phyloP scores from a whole-genome alignment of 2,888 invertebrate genomes.

The Erynnis tages region DNA sequence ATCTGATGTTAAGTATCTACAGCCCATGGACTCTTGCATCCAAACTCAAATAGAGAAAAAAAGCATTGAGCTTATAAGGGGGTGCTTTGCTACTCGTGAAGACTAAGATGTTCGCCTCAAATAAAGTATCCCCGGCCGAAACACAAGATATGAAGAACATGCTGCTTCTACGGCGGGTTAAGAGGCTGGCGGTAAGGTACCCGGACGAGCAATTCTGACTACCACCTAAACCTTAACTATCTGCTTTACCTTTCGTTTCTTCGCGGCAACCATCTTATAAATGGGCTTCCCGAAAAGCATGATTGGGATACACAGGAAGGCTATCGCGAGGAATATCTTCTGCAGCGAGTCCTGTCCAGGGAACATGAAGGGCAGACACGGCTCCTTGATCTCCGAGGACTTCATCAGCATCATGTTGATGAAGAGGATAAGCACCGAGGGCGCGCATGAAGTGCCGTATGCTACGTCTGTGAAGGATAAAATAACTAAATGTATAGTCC shows the following conservation, averaged over 20 bases:
- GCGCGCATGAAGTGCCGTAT: slow-evolving; percentile 83
- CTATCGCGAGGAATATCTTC: slow-evolving; percentile 82
- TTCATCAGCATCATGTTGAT: slow-evolving; percentile 90
- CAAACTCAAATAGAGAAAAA: too few species aligned
- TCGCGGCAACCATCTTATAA: slow-evolving; percentile 77
- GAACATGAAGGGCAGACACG: slow-evolving; percentile 83
- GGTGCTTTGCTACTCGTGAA: too few species aligned
- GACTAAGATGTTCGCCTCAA: too few species aligned
- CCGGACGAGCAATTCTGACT: too few species aligned
- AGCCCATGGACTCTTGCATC: too few species aligned
- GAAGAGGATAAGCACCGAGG: slow-evolving; percentile 89
- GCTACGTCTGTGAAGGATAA: slow-evolving; percentile 62
- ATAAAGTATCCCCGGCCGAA: too few species aligned
- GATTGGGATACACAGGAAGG: slow-evolving; percentile 87
- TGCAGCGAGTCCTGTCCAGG: slow-evolving; percentile 83
- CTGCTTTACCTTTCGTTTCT: slow-evolving; percentile 54
- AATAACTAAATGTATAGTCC: too few species aligned
- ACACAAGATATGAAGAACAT: too few species aligned
- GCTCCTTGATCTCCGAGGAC: slow-evolving; percentile 54
- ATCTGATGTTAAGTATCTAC: too few species aligned
- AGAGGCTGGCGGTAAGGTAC: too few species aligned
- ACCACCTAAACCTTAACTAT: not conserved
- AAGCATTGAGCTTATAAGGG: too few species aligned
- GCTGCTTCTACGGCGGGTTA: too few species aligned
- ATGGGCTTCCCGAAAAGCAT: slow-evolving; percentile 91